phyloP scores from a whole-genome alignment of 1,140 invertebrate genomes.

The Hirudo medicinalis region DNA sequence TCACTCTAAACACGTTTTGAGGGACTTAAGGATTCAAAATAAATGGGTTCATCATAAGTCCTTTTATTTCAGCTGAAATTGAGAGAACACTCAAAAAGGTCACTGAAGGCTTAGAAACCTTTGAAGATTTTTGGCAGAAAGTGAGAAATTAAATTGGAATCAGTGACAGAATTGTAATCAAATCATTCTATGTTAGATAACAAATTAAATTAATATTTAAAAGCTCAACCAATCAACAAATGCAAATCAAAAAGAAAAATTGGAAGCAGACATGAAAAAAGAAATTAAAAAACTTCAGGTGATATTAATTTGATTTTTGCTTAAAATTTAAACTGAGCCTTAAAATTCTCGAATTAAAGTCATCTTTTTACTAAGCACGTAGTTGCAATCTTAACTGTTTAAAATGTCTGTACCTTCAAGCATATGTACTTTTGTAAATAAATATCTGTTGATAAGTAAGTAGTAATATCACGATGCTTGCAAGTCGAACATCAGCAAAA shows the following conservation, averaged over 20 bases:
- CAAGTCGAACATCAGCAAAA: no score
- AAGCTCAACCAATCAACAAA: slow-evolving; percentile 79
- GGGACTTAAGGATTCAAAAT: no score
- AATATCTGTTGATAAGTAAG: no score
- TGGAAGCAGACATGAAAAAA: slow-evolving; percentile 99
- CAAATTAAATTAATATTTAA: slow-evolving; percentile 22
- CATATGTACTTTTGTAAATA: no score
- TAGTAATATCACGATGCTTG: no score
- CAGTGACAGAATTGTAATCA: not conserved
- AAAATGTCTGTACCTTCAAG: no score
- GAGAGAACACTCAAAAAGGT: slow-evolving; percentile 99
- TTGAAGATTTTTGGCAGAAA: slow-evolving; percentile 98
- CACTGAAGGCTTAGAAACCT: slow-evolving; percentile 91
- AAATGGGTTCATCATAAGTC: no score
- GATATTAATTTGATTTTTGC: slow-evolving; percentile 7
- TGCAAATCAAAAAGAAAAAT: slow-evolving; percentile 99
- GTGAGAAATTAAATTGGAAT: slow-evolving; percentile 48
- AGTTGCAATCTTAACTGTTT: no score
- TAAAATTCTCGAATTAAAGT: not conserved
- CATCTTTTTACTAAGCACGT: no score
- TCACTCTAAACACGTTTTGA: no score
- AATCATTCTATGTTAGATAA: not conserved
- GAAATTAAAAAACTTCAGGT: slow-evolving; percentile 94
- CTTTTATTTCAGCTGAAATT: slow-evolving; percentile 68
- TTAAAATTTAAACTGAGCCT: not conserved